These are phyloP conservation scores for Diorhabda elongata DNA, from an alignment of 1,140 invertebrate genomes.

Conservation along the genomic window DNA sequence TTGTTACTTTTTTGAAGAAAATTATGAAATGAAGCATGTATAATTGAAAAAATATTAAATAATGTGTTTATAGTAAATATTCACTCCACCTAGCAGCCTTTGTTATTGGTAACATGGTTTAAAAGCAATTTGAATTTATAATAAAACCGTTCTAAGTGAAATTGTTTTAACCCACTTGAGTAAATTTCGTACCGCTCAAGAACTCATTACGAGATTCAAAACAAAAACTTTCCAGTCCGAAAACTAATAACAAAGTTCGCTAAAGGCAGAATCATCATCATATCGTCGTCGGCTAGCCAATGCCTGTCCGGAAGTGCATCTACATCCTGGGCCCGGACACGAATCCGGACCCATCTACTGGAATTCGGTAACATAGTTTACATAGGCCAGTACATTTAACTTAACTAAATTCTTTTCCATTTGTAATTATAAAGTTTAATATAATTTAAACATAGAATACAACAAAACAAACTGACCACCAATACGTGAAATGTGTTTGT, in stretches of 20 bases:
- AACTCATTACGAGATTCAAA: conserved; percentile 1
- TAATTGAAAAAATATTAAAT: no score
- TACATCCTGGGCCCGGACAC: neutral
- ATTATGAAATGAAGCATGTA: no score
- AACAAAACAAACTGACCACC: no score
- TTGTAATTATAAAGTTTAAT: no score
- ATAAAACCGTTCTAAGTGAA: neutral
- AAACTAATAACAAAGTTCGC: conserved; percentile 2
- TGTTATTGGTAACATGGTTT: neutral
- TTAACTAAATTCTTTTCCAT: no score
- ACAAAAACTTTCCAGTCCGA: neutral
- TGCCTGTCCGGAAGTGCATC: neutral
- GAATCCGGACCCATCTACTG: neutral
- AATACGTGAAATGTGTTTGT: no score
- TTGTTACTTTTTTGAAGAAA: no score
- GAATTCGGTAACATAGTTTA: neutral
- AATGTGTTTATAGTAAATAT: no score
- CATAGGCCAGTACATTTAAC: neutral
- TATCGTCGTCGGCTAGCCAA: conserved; percentile 1
- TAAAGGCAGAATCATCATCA: conserved; percentile 1
- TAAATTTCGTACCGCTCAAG: neutral
- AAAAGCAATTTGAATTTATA: neutral
- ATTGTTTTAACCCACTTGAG: neutral
- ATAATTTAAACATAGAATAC: no score
- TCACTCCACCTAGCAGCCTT: neutral